phyloP scores from a whole-genome alignment of 2,888 invertebrate species.

The Idaea straminata region DNA sequence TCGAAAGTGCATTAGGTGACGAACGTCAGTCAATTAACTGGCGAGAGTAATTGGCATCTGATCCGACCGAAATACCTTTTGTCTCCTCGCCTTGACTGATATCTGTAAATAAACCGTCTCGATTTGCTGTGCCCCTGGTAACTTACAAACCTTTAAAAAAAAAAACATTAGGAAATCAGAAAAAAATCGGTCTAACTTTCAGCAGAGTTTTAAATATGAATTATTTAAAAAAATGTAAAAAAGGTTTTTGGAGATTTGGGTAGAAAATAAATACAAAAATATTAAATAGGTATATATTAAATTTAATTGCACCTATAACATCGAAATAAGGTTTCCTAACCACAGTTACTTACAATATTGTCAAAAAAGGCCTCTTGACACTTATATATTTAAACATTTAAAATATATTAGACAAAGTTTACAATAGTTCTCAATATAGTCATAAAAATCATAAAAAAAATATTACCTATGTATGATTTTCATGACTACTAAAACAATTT shows the following conservation, averaged over 20 bases:
- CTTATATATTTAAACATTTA: slow-evolving; percentile 43
- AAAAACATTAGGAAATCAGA: neutral
- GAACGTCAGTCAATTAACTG: slow-evolving; percentile 2
- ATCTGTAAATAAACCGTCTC: slow-evolving; percentile 20
- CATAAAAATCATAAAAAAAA: neutral
- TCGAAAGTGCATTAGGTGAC: neutral
- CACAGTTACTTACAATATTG: slow-evolving; percentile 54
- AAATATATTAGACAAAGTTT: slow-evolving; percentile 35
- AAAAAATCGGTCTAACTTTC: no score
- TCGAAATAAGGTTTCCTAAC: slow-evolving; percentile 48
- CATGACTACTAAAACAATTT: neutral
- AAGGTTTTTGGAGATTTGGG: no score
- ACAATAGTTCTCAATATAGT: slow-evolving; percentile 14
- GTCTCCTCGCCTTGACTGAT: slow-evolving; percentile 31
- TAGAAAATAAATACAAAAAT: slow-evolving; percentile 50
- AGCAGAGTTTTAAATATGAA: no score
- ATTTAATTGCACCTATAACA: slow-evolving; percentile 75
- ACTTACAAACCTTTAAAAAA: neutral
- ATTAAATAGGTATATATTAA: slow-evolving; percentile 79
- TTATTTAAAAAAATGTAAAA: no score
- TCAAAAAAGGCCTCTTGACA: slow-evolving; percentile 57
- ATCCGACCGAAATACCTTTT: slow-evolving; percentile 15
- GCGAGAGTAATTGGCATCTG: slow-evolving; percentile 23
- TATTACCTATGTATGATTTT: neutral
- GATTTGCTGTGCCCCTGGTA: neutral